Conservation (phyloP, 2,797 vertebrate species). For the Astyanax mexicanus region DNA sequence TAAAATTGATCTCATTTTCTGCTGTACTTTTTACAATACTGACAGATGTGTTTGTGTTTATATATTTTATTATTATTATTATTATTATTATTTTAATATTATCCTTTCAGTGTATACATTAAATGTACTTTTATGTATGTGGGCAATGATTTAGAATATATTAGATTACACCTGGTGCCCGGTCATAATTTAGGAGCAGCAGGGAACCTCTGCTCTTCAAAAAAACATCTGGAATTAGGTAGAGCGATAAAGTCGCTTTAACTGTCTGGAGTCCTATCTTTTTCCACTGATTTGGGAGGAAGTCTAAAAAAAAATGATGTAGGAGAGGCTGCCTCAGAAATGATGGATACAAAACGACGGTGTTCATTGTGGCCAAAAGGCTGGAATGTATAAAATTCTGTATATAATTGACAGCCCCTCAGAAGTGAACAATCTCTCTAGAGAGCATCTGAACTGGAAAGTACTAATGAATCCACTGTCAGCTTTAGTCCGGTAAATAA, state of each 20-base stretch:
- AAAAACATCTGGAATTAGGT: slow-evolving; percentile 35
- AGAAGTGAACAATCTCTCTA: slow-evolving; percentile 19
- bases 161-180: no score
- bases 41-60: neutral
- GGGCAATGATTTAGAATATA: no score
- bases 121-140: neutral
- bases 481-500: slow-evolving; percentile 1
- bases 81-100: no score
- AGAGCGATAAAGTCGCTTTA: slow-evolving; percentile 8
- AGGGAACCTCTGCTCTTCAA: neutral
- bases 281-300: slow-evolving; percentile 32
- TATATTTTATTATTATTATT: no score
- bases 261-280: neutral
- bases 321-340: slow-evolving; percentile 5
- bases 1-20: neutral
- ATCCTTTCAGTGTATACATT: no score
- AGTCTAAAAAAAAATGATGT: slow-evolving; percentile 6
- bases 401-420: neutral
- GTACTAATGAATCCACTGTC: neutral
- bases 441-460: neutral
- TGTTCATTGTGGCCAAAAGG: slow-evolving; percentile 17
- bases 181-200: neutral
- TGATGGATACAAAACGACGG: slow-evolving; percentile 13
- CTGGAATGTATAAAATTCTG: slow-evolving; percentile 20
- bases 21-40: neutral